Conservation (phyloP, 2,113 vertebrate genomes). For the Laticauda laticaudata region DNA sequence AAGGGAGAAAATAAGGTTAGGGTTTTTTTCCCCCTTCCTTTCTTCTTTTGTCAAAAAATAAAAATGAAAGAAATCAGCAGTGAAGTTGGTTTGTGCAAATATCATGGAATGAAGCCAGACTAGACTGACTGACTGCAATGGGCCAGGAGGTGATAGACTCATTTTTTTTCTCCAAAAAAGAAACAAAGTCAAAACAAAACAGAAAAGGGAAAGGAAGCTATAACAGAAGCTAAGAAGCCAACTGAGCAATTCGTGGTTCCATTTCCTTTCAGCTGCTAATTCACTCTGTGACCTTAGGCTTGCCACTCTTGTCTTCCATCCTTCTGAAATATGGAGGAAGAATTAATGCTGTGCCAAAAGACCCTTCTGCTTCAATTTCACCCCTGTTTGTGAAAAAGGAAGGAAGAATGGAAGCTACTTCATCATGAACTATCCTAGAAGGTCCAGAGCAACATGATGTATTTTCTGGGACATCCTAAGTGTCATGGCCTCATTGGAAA, state of each 20-base stretch:
- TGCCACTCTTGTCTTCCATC: not conserved
- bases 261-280: not conserved
- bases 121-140: not conserved
- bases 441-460: not conserved
- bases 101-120: not conserved
- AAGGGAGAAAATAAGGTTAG: slow-evolving; percentile 22
- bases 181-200: fast-evolving
- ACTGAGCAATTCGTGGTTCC: not conserved
- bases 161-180: not conserved
- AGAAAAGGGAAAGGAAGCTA: not conserved
- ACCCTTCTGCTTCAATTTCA: not conserved
- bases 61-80: slow-evolving; percentile 37
- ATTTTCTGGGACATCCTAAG: not conserved
- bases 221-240: not conserved
- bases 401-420: not conserved
- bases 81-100: slow-evolving; percentile 2
- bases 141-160: not conserved
- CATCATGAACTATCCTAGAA: not conserved
- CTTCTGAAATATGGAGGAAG: not conserved
- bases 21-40: not conserved
- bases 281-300: not conserved
- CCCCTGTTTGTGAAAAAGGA: not conserved
- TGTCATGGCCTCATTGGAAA: not conserved
- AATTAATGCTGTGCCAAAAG: not conserved
- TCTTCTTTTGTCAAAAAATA: slow-evolving; percentile 22